Conservation (phyloP, 35 echinoderm and acorn worm species). For the Chiridota heheva region DNA sequence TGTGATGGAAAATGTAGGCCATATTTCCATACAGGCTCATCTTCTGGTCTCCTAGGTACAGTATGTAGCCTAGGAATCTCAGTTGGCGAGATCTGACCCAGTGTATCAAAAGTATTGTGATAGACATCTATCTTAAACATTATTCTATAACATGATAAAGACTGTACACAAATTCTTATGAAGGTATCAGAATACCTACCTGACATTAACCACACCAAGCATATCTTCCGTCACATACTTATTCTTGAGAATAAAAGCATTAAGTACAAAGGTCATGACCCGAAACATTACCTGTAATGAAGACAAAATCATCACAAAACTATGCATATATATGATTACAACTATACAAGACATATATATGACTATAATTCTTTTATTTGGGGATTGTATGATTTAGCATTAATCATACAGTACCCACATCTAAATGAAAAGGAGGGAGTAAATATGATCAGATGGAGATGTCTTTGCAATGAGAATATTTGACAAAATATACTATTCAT, state of each 20-base stretch:
- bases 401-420: neutral
- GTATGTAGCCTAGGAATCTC: too few species aligned
- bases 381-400: neutral
- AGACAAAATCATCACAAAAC: neutral
- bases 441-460: neutral
- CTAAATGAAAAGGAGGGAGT: neutral
- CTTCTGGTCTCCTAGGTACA: too few species aligned
- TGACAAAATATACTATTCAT: too few species aligned
- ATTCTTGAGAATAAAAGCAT: slow-evolving; percentile 86
- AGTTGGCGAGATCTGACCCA: too few species aligned
- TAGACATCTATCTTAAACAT: too few species aligned
- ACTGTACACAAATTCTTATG: too few species aligned
- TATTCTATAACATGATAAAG: too few species aligned
- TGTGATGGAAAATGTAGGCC: too few species aligned
- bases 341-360: neutral
- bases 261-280: slow-evolving; percentile 87
- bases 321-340: neutral
- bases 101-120: too few species aligned
- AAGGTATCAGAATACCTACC: too few species aligned
- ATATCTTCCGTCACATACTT: slow-evolving; percentile 86
- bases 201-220: slow-evolving; percentile 96
- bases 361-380: neutral
- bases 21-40: too few species aligned
- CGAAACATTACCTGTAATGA: slow-evolving; percentile 82
- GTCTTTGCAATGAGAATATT: neutral